Conservation (phyloP, 1,140 invertebrate species). For the Pseudomyrmex pallidus region DNA sequence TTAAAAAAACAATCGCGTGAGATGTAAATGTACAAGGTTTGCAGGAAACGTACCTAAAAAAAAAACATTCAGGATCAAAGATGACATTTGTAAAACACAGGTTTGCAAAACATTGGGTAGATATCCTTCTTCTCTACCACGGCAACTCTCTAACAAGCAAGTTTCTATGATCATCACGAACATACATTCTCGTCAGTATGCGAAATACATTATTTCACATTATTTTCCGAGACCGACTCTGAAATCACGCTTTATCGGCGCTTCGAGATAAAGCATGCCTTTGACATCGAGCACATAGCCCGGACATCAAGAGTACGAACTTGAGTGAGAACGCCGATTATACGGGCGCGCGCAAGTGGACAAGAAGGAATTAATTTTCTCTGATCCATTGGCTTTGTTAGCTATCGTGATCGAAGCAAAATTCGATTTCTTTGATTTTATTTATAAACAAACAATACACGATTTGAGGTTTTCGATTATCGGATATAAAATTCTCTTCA, state of each 20-base stretch:
- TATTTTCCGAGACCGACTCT: slow-evolving; percentile 33
- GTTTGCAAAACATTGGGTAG: no score
- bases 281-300: slow-evolving; percentile 63
- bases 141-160: not conserved
- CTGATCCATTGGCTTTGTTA: not conserved
- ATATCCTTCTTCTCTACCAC: not conserved
- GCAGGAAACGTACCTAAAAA: no score
- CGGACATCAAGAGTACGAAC: slow-evolving; percentile 55
- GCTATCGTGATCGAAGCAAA: not conserved
- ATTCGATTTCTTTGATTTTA: slow-evolving; percentile 22
- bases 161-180: slow-evolving; percentile 1
- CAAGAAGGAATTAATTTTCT: slow-evolving; percentile 56
- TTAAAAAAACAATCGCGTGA: no score
- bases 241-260: slow-evolving; percentile 13
- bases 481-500: no score
- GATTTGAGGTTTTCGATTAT: not conserved
- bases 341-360: slow-evolving; percentile 1
- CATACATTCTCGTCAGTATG: not conserved
- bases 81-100: no score
- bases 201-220: slow-evolving; percentile 19
- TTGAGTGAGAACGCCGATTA: slow-evolving; percentile 32
- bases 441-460: not conserved
- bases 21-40: no score
- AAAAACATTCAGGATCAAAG: no score
- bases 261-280: slow-evolving; percentile 60